These are phyloP conservation scores for Catharus minimus DNA, from an alignment of 2,113 vertebrate species.

Conservation along the genomic window DNA sequence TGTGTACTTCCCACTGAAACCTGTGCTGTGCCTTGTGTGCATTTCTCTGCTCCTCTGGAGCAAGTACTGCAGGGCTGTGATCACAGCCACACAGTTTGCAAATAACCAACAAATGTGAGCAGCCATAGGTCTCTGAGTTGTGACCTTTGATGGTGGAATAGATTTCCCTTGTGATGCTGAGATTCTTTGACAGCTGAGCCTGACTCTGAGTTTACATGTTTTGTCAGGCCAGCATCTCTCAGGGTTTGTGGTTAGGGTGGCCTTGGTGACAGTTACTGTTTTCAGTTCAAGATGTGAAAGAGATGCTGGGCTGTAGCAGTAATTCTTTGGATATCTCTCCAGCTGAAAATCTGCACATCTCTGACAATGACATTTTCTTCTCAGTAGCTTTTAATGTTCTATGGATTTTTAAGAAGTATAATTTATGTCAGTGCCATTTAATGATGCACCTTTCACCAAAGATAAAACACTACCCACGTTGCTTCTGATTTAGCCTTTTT, in stretches of 20 bases:
- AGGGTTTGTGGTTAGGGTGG: conserved; percentile 49
- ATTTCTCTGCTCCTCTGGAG: conserved; percentile 8
- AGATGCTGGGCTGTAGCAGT: background rate
- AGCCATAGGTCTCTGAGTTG: conserved; percentile 68
- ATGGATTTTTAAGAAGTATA: conserved; percentile 70
- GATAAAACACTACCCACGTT: conserved; percentile 61
- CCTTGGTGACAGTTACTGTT: conserved; percentile 52
- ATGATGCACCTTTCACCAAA: conserved; percentile 68
- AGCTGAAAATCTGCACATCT: conserved; percentile 47
- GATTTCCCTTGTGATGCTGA: conserved; percentile 68
- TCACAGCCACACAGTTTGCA: conserved; percentile 54
- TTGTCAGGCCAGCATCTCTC: conserved; percentile 66
- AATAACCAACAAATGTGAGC: conserved; percentile 73
- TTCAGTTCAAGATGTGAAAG: conserved; percentile 55
- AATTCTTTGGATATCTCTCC: conserved; percentile 37
- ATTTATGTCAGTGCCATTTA: conserved; percentile 67
- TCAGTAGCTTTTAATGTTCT: conserved; percentile 53
- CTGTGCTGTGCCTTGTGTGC: background rate
- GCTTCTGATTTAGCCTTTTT: conserved; percentile 65
- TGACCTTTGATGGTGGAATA: conserved; percentile 73
- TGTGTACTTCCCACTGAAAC: background rate
- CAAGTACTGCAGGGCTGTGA: conserved; percentile 44
- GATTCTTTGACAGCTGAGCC: conserved; percentile 71
- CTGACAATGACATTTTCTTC: conserved; percentile 59
- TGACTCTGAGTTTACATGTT: conserved; percentile 71